Evolutionary conservation across 2,113 vertebrate genomes (phyloP).

Genomic region (Pterocles orientalis): DNA sequence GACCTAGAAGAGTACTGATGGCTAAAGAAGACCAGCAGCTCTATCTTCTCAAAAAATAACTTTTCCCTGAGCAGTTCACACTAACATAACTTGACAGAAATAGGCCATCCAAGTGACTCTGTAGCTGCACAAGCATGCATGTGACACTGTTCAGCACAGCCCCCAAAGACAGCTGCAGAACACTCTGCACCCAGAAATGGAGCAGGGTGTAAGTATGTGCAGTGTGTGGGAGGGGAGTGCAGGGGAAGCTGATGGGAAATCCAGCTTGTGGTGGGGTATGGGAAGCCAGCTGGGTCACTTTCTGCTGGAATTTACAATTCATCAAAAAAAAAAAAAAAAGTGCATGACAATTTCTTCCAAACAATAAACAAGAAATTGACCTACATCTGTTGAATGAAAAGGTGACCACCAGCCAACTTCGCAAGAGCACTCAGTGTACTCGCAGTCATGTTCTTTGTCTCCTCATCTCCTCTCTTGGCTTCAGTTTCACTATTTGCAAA

Average conservation of each 20-base stretch:
- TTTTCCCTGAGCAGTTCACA: not conserved
- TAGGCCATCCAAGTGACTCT: not conserved
- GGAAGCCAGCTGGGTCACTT: not conserved
- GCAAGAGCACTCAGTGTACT: rapidly evolving
- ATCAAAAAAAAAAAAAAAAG: rapidly evolving
- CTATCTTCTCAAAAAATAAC: not conserved
- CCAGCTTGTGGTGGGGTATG: rapidly evolving
- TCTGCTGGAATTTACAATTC: not conserved
- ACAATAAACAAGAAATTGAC: rapidly evolving
- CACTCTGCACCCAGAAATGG: not conserved
- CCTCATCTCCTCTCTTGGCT: not conserved
- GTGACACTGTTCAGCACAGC: not conserved
- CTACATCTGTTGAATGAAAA: rapidly evolving
- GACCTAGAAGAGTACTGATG: not conserved
- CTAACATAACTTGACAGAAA: conserved; percentile 46
- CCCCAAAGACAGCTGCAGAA: not conserved
- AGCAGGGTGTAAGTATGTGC: rapidly evolving
- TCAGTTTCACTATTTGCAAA: not conserved
- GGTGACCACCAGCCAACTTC: not conserved
- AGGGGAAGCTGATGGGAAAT: not conserved
- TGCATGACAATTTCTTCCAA: not conserved
- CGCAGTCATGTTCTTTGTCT: rapidly evolving
- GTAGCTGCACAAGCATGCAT: not conserved
- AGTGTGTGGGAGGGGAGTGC: rapidly evolving
- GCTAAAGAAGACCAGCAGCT: not conserved